phyloP scores from a whole-genome alignment of 2,797 vertebrate genomes.

The Acipenser transmontanus region DNA sequence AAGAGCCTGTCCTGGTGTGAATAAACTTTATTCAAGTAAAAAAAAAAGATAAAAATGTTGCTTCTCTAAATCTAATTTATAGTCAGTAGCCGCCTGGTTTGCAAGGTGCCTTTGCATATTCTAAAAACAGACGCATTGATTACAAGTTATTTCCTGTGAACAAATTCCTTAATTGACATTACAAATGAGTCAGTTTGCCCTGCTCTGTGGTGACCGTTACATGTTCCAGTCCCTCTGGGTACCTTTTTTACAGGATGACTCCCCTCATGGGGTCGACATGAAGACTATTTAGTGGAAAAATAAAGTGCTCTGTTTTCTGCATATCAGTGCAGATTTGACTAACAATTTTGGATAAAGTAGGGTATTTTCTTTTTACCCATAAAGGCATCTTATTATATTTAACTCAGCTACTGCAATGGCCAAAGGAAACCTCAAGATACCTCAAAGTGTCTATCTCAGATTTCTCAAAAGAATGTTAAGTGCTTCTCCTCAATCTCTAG shows the following conservation, averaged over 20 bases:
- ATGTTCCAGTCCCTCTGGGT: neutral
- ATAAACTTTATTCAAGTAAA: slow-evolving; percentile 47
- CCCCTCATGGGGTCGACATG: neutral
- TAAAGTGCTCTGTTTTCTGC: too few relatives aligned
- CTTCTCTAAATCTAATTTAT: slow-evolving; percentile 48
- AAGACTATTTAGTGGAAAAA: too few relatives aligned
- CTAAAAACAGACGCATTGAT: too few relatives aligned
- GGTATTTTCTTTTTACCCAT: neutral
- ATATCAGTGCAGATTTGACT: too few relatives aligned
- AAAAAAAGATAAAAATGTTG: slow-evolving; percentile 54
- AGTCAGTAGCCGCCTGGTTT: neutral
- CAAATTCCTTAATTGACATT: neutral
- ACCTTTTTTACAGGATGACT: neutral
- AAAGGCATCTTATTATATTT: neutral
- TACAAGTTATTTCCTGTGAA: too few relatives aligned
- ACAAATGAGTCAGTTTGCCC: neutral
- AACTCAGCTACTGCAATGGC: neutral
- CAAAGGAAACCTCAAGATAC: neutral
- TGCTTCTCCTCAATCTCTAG: slow-evolving; percentile 75
- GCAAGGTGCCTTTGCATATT: neutral
- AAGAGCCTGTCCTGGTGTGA: neutral
- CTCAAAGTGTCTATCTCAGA: neutral
- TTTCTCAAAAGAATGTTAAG: slow-evolving; percentile 64
- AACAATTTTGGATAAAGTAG: too few relatives aligned
- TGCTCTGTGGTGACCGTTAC: slow-evolving; percentile 3